These are phyloP conservation scores for Conopomorpha cramerella DNA, from an alignment of 1,140 invertebrate genomes.

Conservation along the genomic window DNA sequence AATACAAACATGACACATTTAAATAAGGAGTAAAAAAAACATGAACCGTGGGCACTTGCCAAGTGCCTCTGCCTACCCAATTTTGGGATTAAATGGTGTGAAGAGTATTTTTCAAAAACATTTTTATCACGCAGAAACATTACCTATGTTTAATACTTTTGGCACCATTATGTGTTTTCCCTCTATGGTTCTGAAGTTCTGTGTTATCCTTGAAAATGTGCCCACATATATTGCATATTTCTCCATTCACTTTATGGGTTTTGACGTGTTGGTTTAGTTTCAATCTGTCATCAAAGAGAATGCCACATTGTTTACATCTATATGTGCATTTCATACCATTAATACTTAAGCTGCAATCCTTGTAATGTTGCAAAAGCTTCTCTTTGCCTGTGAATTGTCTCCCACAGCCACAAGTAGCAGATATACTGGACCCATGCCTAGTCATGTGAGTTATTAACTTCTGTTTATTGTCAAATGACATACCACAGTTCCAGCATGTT, in stretches of 20 bases:
- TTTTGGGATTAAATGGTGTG: no score
- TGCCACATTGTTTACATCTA: slow-evolving; percentile 35
- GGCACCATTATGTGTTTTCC: no score
- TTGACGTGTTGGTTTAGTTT: slow-evolving; percentile 35
- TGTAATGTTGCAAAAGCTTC: slow-evolving; percentile 20
- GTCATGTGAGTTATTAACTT: slow-evolving; percentile 29
- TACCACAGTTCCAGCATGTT: slow-evolving; percentile 32
- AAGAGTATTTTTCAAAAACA: no score
- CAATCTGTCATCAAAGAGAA: slow-evolving; percentile 29
- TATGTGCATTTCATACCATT: slow-evolving; percentile 24
- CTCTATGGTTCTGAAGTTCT: slow-evolving; percentile 28
- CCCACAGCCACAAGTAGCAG: slow-evolving; percentile 30
- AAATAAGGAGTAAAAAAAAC: no score
- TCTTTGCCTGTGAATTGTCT: slow-evolving; percentile 25
- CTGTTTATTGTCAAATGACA: slow-evolving; percentile 34
- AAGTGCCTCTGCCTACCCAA: no score
- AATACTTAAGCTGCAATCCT: slow-evolving; percentile 24
- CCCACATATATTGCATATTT: slow-evolving; percentile 40
- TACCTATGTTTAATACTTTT: no score
- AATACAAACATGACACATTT: no score
- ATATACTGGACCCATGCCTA: slow-evolving; percentile 17
- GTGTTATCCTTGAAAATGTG: slow-evolving; percentile 27
- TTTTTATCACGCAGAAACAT: no score
- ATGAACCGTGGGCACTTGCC: no score
- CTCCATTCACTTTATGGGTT: slow-evolving; percentile 24